Conservation (phyloP, 92 coral and sea anemone species). For the Siderastrea siderea region DNA sequence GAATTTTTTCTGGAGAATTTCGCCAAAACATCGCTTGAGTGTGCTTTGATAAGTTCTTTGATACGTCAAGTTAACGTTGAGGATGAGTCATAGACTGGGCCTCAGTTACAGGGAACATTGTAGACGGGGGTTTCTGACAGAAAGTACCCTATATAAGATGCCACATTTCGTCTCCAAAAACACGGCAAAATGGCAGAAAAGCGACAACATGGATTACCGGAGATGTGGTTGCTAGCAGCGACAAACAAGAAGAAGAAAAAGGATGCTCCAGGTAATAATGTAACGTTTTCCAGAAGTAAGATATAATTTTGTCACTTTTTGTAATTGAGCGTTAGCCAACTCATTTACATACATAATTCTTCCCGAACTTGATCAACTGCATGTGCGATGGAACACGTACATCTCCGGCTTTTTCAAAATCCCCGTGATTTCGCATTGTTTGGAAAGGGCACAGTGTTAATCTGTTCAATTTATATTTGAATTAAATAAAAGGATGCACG, state of each 20-base stretch:
- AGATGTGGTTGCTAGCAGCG: constrained; percentile 48
- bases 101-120: neutral
- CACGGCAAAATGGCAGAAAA: constrained; percentile 48
- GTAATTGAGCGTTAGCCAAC: constrained; percentile 47
- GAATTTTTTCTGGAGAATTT: constrained; percentile 48
- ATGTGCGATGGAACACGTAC: constrained; percentile 40
- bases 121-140: constrained; percentile 39
- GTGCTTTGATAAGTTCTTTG: constrained; percentile 18
- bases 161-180: constrained; percentile 15
- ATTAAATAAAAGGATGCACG: constrained; percentile 10
- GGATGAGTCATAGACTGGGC: neutral
- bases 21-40: constrained; percentile 47
- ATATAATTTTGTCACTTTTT: constrained; percentile 25
- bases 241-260: constrained; percentile 40
- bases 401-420: neutral
- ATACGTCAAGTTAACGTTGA: constrained; percentile 11
- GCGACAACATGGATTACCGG: constrained; percentile 46
- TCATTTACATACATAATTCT: constrained; percentile 51
- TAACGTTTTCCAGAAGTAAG: constrained; percentile 35
- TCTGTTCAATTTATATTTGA: constrained; percentile 29
- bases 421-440: neutral
- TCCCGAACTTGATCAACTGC: constrained; percentile 6
- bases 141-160: constrained; percentile 28
- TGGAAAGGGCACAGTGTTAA: constrained; percentile 21
- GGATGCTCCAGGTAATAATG: constrained; percentile 44